Base-by-base conservation (phyloP, 1,140 invertebrate genomes). In the Chelonus insularis region DNA sequence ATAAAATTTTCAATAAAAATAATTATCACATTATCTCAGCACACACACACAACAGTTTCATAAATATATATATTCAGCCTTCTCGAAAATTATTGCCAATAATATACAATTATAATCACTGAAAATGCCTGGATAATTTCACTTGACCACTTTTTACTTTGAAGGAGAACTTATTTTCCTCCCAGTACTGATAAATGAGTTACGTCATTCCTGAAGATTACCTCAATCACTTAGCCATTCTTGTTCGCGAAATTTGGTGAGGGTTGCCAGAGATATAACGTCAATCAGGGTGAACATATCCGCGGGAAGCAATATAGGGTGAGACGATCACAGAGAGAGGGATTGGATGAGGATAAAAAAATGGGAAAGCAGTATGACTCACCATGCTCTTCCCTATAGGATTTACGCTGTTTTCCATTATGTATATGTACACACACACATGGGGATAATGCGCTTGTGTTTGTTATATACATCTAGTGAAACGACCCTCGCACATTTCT, bases 351-450 rank as follows among this genome's bases (percentile, higher is more conserved):
- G 52, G 52, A 12, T 12, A 45, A 64, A 68, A 60, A 16, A 18
- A 18, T 7, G 16, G 67, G 69, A 72, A 72, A 73, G 74, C 25
- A 77, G 71, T 64, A 68, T 77, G 75, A 77, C 71, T 77, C 75
- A 77, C 65, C 68, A 47, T 56, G 48, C 51, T 65, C 64, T 45
- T 60, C 70, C 63, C 65, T 66, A 69, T 67, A 55, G 58, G 67
- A 56, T 47, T 62, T 68, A 39, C 59, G 41, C 29, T 47, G 54
- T 23, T 57, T 39, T 43, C 21, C 47, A 61, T 52, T 62, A 63
- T 52, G 60, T 65, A 65, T 66, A 60, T 39, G n/a, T 14, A 39
- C 14, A 6, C n/a, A 39, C 14, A 21, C 6, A 45, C 43, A 45
- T 45, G 43, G 8, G 23, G 9, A 48, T 21, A 25, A 48, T 48